phyloP scores from a whole-genome alignment of 2,888 invertebrate species.

The Drosophila antonietae region DNA sequence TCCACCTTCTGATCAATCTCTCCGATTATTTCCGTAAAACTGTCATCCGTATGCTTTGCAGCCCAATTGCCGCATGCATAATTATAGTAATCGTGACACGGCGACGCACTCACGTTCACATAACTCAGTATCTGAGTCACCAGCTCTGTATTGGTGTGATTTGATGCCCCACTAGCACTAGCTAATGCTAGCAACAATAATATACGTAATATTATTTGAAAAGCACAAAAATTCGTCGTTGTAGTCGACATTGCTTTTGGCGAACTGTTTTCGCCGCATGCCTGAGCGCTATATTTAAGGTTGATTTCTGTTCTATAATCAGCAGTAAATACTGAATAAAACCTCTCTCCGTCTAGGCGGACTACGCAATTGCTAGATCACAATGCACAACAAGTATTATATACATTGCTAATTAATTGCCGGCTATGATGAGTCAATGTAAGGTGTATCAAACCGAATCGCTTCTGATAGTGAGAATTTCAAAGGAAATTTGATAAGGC shows the following conservation, averaged over 20 bases:
- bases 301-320: constrained; percentile 16
- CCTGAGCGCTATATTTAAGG: background rate
- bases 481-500: background rate
- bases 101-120: constrained; percentile 42
- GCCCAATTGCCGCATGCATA: constrained; percentile 80
- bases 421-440: background rate
- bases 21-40: constrained; percentile 65
- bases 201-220: background rate
- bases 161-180: background rate
- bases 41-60: constrained; percentile 39
- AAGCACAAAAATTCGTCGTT: constrained; percentile 5
- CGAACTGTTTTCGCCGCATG: constrained; percentile 14
- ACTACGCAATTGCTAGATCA: background rate
- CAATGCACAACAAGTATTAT: background rate
- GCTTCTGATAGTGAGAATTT: background rate
- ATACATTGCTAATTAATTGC: background rate
- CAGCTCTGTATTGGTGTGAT: constrained; percentile 26
- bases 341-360: background rate
- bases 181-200: background rate
- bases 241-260: constrained; percentile 13
- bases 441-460: background rate
- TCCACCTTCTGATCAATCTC: constrained; percentile 75
- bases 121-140: constrained; percentile 53
- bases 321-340: constrained; percentile 2
- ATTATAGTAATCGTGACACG: constrained; percentile 74